Conservation (phyloP, 2,113 vertebrate genomes). For the Cynocephalus volans region DNA sequence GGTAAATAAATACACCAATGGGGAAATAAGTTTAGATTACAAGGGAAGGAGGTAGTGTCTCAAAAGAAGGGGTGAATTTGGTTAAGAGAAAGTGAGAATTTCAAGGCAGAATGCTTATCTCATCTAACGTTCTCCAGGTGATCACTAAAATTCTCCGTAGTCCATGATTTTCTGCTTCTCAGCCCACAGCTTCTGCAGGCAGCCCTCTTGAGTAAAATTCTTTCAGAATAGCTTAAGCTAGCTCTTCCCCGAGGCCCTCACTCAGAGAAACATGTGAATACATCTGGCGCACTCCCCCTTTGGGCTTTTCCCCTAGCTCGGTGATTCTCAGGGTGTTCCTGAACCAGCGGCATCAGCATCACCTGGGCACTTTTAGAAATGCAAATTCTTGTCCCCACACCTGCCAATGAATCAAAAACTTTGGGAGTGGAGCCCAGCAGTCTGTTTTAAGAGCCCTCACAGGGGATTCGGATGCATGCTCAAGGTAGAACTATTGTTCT, state of each 20-base stretch:
- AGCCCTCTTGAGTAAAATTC: not conserved
- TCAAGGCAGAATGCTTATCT: not conserved
- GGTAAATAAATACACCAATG: not conserved
- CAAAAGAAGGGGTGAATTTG: not conserved
- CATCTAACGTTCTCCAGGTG: not conserved
- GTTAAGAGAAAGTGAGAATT: not conserved
- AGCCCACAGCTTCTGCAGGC: not conserved
- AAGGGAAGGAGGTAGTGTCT: not conserved
- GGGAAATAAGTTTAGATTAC: not conserved
- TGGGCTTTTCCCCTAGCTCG: not conserved
- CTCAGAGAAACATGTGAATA: not conserved
- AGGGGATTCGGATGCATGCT: not conserved
- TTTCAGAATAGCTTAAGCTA: not conserved
- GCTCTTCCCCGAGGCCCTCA: not conserved
- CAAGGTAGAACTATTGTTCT: not conserved
- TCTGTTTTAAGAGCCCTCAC: not conserved
- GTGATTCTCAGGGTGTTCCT: not conserved
- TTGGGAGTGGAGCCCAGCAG: not conserved
- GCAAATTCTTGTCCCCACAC: not conserved
- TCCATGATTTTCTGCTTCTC: not conserved
- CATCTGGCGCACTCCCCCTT: not conserved
- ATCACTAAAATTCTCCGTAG: not conserved
- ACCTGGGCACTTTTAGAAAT: not conserved
- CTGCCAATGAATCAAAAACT: not conserved
- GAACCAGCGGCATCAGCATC: not conserved